Percentiles rank a stretch among this genome's conserved stretches.
Evolutionary conservation across 2,113 vertebrate species (phyloP).

Genomic region (Notothenia rossii): DNA sequence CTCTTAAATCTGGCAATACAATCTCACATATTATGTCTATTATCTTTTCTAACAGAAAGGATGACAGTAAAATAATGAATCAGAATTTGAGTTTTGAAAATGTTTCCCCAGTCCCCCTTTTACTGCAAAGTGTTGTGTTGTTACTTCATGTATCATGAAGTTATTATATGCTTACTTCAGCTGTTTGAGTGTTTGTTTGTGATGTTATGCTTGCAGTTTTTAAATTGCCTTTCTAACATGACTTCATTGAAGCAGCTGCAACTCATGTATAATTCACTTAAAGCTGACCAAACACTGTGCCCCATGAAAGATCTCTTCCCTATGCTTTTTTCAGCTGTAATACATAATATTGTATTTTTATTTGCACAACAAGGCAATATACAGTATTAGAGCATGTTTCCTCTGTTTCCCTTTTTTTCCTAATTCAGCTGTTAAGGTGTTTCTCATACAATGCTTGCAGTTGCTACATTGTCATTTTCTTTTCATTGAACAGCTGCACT

Average conservation of each 20-base stretch:
- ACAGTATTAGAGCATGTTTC: not conserved
- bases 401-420: not conserved
- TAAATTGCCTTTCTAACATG: not conserved
- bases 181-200: not conserved
- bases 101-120: not conserved
- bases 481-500: not conserved
- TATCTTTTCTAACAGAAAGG: not conserved
- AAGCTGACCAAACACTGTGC: not conserved
- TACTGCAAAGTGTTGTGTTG: not conserved
- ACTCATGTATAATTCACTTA: not conserved
- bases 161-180: not conserved
- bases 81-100: not conserved
- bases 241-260: constrained; percentile 31
- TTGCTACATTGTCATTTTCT: not conserved
- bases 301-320: not conserved
- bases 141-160: not conserved
- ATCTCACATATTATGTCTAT: not conserved
- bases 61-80: not conserved
- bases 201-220: not conserved
- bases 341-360: not conserved
- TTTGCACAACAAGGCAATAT: not conserved
- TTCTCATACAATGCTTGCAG: too few species aligned
- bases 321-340: not conserved
- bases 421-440: not conserved
- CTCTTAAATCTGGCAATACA: not conserved